A percentile compares a stretch with the other conserved stretches of the same genome.
Evolutionary conservation across 2,888 invertebrate species (phyloP).

Genomic region (Drosophila cyrtoloma): DNA sequence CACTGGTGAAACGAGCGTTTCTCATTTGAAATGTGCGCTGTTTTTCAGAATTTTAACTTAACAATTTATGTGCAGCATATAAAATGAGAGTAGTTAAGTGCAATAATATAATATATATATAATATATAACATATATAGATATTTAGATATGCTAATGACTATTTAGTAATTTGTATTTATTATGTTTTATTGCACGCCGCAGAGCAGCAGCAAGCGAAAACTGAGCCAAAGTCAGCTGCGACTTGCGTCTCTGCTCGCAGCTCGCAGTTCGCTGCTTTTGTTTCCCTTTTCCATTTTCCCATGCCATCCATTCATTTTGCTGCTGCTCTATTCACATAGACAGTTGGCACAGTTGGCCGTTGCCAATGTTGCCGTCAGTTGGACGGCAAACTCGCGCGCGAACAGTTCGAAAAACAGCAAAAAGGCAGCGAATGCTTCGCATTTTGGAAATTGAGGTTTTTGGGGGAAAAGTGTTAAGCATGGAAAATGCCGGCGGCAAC

Average conservation of each 20-base stretch:
- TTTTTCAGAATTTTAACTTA: neutral
- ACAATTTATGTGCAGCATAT: no score
- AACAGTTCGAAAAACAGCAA: slow-evolving; percentile 69
- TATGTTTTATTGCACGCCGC: neutral
- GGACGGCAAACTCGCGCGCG: slow-evolving; percentile 77
- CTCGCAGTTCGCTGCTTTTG: slow-evolving; percentile 24
- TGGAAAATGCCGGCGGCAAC: slow-evolving; percentile 72
- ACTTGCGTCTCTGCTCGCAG: slow-evolving; percentile 26
- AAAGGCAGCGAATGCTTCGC: slow-evolving; percentile 21
- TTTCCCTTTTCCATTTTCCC: neutral
- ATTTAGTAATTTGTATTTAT: slow-evolving; percentile 2
- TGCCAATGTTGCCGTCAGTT: slow-evolving; percentile 56
- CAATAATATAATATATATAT: neutral
- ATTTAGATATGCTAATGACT: no score
- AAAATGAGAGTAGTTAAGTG: neutral
- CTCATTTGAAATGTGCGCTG: slow-evolving; percentile 1
- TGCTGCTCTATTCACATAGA: neutral
- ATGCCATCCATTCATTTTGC: neutral
- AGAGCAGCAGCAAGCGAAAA: slow-evolving; percentile 29
- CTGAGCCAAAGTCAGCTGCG: slow-evolving; percentile 22
- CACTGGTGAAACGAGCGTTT: slow-evolving; percentile 47
- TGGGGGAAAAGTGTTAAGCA: slow-evolving; percentile 43
- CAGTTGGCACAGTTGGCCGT: slow-evolving; percentile 37
- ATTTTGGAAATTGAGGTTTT: slow-evolving; percentile 12
- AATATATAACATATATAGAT: no score